These are phyloP conservation scores for Aegotheles bennettii DNA, from an alignment of 2,113 vertebrate species.

Conservation along the genomic window DNA sequence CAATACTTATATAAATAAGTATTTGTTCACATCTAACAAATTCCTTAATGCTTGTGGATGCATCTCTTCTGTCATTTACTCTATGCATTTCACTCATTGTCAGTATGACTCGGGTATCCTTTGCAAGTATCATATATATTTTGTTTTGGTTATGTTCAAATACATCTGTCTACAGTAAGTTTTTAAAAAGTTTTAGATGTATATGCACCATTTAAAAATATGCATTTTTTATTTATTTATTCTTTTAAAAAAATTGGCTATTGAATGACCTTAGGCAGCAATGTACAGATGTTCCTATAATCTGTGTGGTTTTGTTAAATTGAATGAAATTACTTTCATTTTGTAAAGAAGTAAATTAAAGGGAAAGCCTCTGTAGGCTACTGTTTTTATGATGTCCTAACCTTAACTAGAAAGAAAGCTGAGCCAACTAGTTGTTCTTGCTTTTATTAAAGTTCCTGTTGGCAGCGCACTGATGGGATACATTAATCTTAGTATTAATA, in stretches of 20 bases:
- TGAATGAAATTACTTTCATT: not conserved
- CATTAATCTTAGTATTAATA: conserved; percentile 63
- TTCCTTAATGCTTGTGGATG: not conserved
- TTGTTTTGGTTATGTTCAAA: not conserved
- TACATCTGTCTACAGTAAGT: not conserved
- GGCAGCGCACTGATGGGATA: conserved; percentile 17
- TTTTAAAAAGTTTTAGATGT: not conserved
- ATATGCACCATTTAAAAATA: not conserved
- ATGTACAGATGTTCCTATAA: not conserved
- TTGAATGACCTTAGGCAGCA: not conserved
- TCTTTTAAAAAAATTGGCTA: not conserved
- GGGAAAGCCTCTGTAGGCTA: not conserved
- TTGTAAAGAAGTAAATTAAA: not conserved
- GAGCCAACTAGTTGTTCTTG: conserved; percentile 29
- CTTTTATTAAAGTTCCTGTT: conserved; percentile 59
- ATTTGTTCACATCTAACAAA: not conserved
- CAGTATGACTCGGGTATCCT: not conserved
- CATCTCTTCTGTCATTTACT: accelerated
- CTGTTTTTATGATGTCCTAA: conserved; percentile 37
- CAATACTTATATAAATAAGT: not conserved
- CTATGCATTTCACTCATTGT: not conserved
- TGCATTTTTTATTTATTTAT: not conserved
- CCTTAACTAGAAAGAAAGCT: conserved; percentile 7
- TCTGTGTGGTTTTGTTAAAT: not conserved
- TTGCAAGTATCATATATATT: not conserved